Evolutionary conservation across 2,888 invertebrate genomes (phyloP).

Genomic region (Incurvaria masculella): DNA sequence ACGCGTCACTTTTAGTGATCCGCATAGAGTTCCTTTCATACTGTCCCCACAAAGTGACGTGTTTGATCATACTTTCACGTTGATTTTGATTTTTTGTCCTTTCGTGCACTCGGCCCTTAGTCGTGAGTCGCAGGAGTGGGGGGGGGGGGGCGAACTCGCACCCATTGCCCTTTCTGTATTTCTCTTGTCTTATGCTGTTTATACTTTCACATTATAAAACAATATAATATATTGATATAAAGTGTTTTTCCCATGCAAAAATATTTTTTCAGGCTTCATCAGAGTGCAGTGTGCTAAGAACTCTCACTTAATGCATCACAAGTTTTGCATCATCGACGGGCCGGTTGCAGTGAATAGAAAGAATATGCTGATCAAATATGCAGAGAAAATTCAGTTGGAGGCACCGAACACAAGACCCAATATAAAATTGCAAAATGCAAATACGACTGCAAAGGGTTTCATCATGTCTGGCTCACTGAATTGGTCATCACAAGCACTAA

Average conservation of each 20-base stretch:
- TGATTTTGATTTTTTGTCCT: too few species aligned
- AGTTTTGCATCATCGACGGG: constrained; percentile 69
- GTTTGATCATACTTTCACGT: too few species aligned
- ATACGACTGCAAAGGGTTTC: constrained; percentile 35
- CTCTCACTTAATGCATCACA: constrained; percentile 74
- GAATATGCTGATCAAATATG: constrained; percentile 33
- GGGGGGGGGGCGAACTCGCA: not conserved
- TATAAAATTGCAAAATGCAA: constrained; percentile 23
- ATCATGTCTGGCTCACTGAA: constrained; percentile 72
- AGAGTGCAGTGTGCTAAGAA: constrained; percentile 46
- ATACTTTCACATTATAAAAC: too few species aligned
- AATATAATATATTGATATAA: too few species aligned
- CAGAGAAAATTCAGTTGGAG: constrained; percentile 42
- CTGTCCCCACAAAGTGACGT: too few species aligned
- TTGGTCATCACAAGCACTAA: constrained; percentile 71
- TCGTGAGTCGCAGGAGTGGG: not conserved
- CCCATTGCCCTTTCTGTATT: not conserved
- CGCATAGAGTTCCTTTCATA: too few species aligned
- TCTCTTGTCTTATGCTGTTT: too few species aligned
- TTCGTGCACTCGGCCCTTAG: too few species aligned
- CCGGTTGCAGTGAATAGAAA: constrained; percentile 43
- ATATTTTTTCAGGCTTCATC: constrained; percentile 39
- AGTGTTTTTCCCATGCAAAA: too few species aligned
- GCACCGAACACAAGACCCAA: constrained; percentile 26
- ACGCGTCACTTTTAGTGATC: too few species aligned